These are phyloP conservation scores for Leptinotarsa juncta DNA, from an alignment of 2,888 invertebrate species.

Conservation along the genomic window DNA sequence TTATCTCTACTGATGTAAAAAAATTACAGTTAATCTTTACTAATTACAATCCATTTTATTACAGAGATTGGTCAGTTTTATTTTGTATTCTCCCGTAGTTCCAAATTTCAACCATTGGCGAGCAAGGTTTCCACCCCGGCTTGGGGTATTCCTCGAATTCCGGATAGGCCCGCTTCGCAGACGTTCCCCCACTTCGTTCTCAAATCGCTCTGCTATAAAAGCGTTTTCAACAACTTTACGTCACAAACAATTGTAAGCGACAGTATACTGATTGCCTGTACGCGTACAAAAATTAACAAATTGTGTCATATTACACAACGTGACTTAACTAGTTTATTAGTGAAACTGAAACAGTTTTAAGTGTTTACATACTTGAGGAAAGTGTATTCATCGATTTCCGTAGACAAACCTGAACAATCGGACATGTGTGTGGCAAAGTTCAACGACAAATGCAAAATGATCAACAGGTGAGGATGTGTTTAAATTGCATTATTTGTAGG, in stretches of 20 bases:
- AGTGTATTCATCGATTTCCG: slow-evolving; percentile 38
- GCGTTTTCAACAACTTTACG: slow-evolving; percentile 33
- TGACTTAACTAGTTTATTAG: slow-evolving; percentile 19
- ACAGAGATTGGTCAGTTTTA: neutral
- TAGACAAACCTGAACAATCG: slow-evolving; percentile 1
- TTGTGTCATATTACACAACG: slow-evolving; percentile 43
- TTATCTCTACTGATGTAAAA: too few species aligned
- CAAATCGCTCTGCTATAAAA: slow-evolving; percentile 41
- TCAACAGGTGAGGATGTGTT: slow-evolving; percentile 57
- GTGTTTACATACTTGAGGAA: slow-evolving; percentile 18
- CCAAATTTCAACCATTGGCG: slow-evolving; percentile 34
- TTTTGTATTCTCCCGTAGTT: neutral
- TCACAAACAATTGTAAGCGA: slow-evolving; percentile 37
- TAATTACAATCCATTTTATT: too few species aligned
- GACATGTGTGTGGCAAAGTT: slow-evolving; percentile 55
- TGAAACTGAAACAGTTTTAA: slow-evolving; percentile 12
- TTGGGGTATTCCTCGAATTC: slow-evolving; percentile 48
- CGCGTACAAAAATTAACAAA: neutral
- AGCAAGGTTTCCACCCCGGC: slow-evolving; percentile 25
- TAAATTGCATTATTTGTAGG: neutral
- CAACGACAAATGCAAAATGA: slow-evolving; percentile 58
- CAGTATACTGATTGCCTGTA: neutral
- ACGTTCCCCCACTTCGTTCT: slow-evolving; percentile 30
- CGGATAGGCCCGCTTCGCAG: slow-evolving; percentile 35
- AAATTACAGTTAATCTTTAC: too few species aligned